Conservation (phyloP, 2,888 invertebrate species). For the Chloromyia formosa region DNA sequence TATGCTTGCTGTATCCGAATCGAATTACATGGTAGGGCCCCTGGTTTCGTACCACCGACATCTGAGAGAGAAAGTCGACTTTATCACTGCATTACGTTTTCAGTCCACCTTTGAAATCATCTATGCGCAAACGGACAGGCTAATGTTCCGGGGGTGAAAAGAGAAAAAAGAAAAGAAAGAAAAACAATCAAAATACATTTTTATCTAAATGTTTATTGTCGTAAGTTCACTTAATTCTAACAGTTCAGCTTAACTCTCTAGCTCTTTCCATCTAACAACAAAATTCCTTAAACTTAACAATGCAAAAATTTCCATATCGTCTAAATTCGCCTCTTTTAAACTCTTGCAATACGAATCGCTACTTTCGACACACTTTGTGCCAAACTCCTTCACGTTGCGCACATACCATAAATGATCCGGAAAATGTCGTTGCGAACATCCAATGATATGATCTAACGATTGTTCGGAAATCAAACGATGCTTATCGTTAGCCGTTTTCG, state of each 20-base stretch:
- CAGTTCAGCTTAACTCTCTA: not conserved
- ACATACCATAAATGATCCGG: constrained; percentile 54
- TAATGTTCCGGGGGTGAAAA: too few relatives aligned
- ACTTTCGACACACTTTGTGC: constrained; percentile 55
- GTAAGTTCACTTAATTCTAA: not conserved
- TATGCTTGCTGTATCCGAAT: too few relatives aligned
- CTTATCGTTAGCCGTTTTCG: constrained; percentile 55
- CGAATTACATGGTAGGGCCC: too few relatives aligned
- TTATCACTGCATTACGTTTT: too few relatives aligned
- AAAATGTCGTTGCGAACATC: constrained; percentile 57
- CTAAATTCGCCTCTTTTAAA: constrained; percentile 47
- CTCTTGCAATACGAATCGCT: constrained; percentile 54
- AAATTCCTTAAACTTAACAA: constrained; percentile 51
- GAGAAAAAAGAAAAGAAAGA: too few relatives aligned
- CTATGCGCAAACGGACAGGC: too few relatives aligned
- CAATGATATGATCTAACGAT: constrained; percentile 56
- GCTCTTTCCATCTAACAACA: constrained; percentile 51
- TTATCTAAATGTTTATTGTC: not conserved
- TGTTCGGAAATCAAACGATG: constrained; percentile 52
- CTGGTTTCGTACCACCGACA: too few relatives aligned
- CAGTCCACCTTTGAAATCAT: too few relatives aligned
- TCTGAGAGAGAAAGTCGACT: too few relatives aligned
- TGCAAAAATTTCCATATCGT: constrained; percentile 46
- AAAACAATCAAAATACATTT: too few relatives aligned
- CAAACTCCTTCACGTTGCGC: constrained; percentile 55